Base-by-base conservation (phyloP, 2,888 invertebrate species). In the Conchocele bisecta region DNA sequence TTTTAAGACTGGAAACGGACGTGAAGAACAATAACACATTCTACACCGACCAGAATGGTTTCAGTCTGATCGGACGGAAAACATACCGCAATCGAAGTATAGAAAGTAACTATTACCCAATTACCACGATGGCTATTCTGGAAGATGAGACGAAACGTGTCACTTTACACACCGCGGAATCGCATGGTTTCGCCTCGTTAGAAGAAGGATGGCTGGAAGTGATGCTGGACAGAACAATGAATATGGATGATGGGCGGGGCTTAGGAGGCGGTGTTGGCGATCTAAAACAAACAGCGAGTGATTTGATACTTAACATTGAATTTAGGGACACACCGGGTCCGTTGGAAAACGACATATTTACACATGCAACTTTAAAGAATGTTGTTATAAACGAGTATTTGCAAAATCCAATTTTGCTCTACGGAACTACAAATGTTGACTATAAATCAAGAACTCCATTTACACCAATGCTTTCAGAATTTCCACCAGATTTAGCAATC, bases 41-140 rank as follows among this genome's bases (percentile, higher is more conserved):
- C 61, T 90, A 81, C 73, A 89, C 90, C 0, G 91, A 91, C 67
- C 84, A 88, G 56, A 91, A 91, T 71, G 89, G 89, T 2, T 88
- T 86, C 54, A 86, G 89, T 69, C 73, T 87, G 46, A 81, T 90
- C 28, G 74, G 82, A 11, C 78, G 91, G 7, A 78, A 81, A 29
- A 84, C 83, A 11, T 83, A 86, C 54, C 69, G 75, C 2, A 75
- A 81, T 13, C 51, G 85, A 9, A 82, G 83, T 0, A 76, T 84
- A 3, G 86, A 88, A 48, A 88, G 86, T 5, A 91, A 90, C 64
- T 90, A 87, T 72, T 90, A 89, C 58, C 91, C 91, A 7, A 83
- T 89, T 67, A 89, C 89, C 0, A 81, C 86, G 0, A 83, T 84
- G 75, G 84, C 81, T n/a, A 75, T 87, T 29, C 54, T 91, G 1